These are phyloP conservation scores for Mesopsocus fuscifrons DNA, from an alignment of 2,888 invertebrate genomes.

Conservation along the genomic window DNA sequence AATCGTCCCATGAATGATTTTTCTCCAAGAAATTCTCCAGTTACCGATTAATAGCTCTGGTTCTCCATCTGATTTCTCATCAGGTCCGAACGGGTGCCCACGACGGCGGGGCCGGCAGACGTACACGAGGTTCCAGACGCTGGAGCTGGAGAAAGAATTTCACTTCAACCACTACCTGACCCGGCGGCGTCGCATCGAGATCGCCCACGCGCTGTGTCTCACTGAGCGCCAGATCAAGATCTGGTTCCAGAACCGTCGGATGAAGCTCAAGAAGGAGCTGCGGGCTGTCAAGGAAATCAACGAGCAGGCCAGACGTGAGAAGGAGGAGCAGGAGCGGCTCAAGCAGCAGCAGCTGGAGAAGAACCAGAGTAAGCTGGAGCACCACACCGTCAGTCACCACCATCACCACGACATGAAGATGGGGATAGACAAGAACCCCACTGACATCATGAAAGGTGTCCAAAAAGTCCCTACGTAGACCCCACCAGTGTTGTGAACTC, in stretches of 20 bases:
- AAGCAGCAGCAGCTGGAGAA: conserved; percentile 79
- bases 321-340: conserved; percentile 80
- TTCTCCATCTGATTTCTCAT: conserved; percentile 23
- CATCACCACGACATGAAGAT: conserved; percentile 54
- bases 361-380: conserved; percentile 52
- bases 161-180: conserved; percentile 96
- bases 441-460: conserved; percentile 46
- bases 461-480: conserved; percentile 18
- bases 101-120: conserved; percentile 89
- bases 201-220: conserved; percentile 87
- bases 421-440: conserved; percentile 25
- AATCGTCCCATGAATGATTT: too few species aligned
- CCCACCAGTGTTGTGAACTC: too few species aligned
- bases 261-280: conserved; percentile 21
- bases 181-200: conserved; percentile 88
- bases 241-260: conserved; percentile 69
- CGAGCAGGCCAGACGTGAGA: conserved; percentile 76
- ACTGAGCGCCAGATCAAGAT: conserved; percentile 95
- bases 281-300: conserved; percentile 65
- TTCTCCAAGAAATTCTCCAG: too few species aligned
- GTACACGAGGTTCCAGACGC: conserved; percentile 93
- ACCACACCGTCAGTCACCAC: conserved; percentile 46
- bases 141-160: conserved; percentile 97
- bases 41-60: conserved; percentile 7
- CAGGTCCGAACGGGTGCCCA: conserved; percentile 92